A percentile compares a stretch with the other conserved stretches of the same genome.
These are phyloP conservation scores for Stigmatopora argus DNA, from an alignment of 2,113 vertebrate species.

Conservation along the genomic window DNA sequence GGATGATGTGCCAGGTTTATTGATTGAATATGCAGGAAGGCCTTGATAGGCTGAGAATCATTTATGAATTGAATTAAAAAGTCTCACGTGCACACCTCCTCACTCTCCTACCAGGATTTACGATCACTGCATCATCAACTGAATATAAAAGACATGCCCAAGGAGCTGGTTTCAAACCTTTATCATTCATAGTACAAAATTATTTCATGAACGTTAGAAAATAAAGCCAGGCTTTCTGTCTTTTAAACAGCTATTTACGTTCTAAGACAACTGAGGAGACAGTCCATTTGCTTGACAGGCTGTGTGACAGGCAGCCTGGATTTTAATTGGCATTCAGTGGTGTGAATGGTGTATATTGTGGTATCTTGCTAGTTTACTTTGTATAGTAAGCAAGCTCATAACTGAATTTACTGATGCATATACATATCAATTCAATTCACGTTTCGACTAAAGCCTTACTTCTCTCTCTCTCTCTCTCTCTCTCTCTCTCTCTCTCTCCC, in stretches of 20 bases:
- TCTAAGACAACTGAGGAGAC: not conserved
- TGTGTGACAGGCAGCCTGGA: not conserved
- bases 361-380: not conserved
- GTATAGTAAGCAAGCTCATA: not conserved
- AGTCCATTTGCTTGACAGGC: not conserved
- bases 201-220: not conserved
- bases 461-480: no score
- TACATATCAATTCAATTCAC: no score
- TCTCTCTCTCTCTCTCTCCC: no score
- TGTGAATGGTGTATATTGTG: not conserved
- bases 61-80: slow-evolving; percentile 4
- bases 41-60: not conserved
- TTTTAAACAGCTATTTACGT: not conserved
- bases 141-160: not conserved
- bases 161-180: not conserved
- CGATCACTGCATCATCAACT: not conserved
- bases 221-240: not conserved
- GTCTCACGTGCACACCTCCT: slow-evolving; percentile 1
- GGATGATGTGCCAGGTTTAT: not conserved
- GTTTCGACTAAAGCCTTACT: no score
- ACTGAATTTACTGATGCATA: not conserved
- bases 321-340: not conserved
- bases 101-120: slow-evolving; percentile 1
- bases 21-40: slow-evolving; percentile 9
- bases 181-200: not conserved